phyloP scores from a whole-genome alignment of 2,113 vertebrate genomes.

The Glaucomys volans region DNA sequence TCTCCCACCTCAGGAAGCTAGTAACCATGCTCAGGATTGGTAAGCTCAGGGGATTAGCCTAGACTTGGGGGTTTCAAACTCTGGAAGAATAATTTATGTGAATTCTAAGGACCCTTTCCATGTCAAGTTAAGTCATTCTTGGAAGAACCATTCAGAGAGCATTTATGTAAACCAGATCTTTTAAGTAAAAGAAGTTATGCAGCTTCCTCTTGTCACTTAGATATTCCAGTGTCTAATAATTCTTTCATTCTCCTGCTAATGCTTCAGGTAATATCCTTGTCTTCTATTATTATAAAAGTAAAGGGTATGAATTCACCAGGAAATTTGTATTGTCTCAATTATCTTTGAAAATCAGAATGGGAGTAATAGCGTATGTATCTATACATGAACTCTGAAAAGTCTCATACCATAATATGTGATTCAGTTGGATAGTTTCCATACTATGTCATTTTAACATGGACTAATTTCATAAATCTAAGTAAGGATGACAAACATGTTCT shows the following conservation, averaged over 20 bases:
- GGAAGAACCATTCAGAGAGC: background rate
- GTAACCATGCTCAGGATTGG: constrained; percentile 99
- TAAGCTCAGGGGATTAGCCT: constrained; percentile 80
- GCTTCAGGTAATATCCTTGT: constrained; percentile 29
- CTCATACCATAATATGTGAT: constrained; percentile 23
- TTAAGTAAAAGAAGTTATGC: background rate
- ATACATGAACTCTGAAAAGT: constrained; percentile 8
- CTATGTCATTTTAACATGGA: background rate
- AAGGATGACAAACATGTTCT: constrained; percentile 23
- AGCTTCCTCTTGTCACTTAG: constrained; percentile 1
- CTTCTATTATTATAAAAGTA: constrained; percentile 8
- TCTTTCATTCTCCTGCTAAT: background rate
- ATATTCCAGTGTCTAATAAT: background rate
- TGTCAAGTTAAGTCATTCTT: constrained; percentile 26
- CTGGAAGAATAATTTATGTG: background rate
- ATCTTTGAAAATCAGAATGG: constrained; percentile 21
- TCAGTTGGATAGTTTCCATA: constrained; percentile 14
- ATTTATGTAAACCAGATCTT: constrained; percentile 24
- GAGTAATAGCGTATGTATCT: background rate
- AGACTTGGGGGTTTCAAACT: background rate
- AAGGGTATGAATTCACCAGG: constrained; percentile 16
- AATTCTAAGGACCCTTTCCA: background rate
- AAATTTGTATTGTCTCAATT: constrained; percentile 31
- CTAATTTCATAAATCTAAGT: constrained; percentile 42
- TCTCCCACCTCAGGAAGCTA: constrained; percentile 98